These are phyloP conservation scores for Poeciliopsis retropinna DNA, from an alignment of 2,113 vertebrate genomes.

Conservation along the genomic window DNA sequence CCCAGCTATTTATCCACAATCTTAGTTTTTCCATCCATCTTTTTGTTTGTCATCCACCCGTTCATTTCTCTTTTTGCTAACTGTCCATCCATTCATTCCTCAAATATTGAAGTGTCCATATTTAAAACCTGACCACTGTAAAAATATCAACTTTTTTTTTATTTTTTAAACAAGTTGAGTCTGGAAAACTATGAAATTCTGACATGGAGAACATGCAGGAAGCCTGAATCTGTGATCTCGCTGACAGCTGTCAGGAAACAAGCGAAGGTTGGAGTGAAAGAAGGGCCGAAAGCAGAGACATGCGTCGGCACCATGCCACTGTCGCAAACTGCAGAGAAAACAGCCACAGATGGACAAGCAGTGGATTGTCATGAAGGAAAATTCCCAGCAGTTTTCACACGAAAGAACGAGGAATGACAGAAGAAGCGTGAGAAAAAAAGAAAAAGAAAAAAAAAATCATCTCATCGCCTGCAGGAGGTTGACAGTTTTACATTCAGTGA, in stretches of 20 bases:
- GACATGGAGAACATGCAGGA: neutral
- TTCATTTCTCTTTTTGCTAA: neutral
- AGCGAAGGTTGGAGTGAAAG: slow-evolving; percentile 41
- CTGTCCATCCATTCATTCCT: neutral
- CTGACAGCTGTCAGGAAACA: slow-evolving; percentile 58
- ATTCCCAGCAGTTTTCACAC: slow-evolving; percentile 23
- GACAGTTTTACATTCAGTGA: slow-evolving; percentile 49
- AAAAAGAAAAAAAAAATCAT: slow-evolving; percentile 1
- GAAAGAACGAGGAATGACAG: slow-evolving; percentile 16
- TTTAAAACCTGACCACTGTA: neutral
- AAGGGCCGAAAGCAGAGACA: slow-evolving; percentile 58
- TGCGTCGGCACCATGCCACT: slow-evolving; percentile 65
- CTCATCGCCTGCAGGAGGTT: slow-evolving; percentile 40
- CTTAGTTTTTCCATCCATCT: neutral
- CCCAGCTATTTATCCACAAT: neutral
- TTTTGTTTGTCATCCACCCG: neutral
- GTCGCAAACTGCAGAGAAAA: slow-evolving; percentile 66
- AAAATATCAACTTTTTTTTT: neutral
- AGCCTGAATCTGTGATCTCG: slow-evolving; percentile 18
- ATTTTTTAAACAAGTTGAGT: no score
- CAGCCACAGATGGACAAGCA: slow-evolving; percentile 3
- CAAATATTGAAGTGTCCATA: neutral
- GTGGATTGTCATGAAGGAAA: slow-evolving; percentile 20
- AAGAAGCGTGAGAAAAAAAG: slow-evolving; percentile 34
- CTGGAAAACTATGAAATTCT: neutral